These are phyloP conservation scores for Paedocypris micromegethes DNA, from an alignment of 2,797 vertebrate genomes.

Conservation along the genomic window DNA sequence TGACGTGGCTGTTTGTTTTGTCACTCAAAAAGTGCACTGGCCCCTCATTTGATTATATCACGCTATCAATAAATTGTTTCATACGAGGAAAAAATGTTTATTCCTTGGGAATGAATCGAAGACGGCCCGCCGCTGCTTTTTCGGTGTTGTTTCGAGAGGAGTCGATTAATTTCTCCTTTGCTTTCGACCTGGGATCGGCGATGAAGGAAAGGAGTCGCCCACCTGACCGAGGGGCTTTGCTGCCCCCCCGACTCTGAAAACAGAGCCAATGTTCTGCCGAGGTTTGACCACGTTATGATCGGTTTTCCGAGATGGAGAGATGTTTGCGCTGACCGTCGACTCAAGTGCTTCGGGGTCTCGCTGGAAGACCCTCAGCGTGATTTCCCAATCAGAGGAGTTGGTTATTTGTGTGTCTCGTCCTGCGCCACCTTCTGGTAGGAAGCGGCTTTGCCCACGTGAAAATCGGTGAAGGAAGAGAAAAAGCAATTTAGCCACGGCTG, in stretches of 20 bases:
- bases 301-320: slow-evolving; percentile 35
- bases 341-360: slow-evolving; percentile 27
- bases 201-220: slow-evolving; percentile 64
- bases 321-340: slow-evolving; percentile 42
- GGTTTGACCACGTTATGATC: slow-evolving; percentile 25
- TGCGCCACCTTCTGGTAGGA: slow-evolving; percentile 59
- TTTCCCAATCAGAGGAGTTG: slow-evolving; percentile 48
- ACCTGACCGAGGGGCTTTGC: slow-evolving; percentile 47
- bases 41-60: slow-evolving; percentile 91
- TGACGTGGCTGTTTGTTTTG: slow-evolving; percentile 86
- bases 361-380: slow-evolving; percentile 52
- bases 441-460: slow-evolving; percentile 47
- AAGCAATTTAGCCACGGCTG: slow-evolving; percentile 31
- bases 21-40: slow-evolving; percentile 79
- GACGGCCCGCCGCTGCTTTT: slow-evolving; percentile 78
- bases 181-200: slow-evolving; percentile 39
- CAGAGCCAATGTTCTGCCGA: slow-evolving; percentile 29
- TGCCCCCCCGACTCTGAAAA: slow-evolving; percentile 14
- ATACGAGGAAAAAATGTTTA: slow-evolving; percentile 95
- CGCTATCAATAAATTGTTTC: slow-evolving; percentile 99
- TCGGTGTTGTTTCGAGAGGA: slow-evolving; percentile 78
- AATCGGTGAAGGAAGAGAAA: slow-evolving; percentile 62
- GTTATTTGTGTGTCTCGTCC: slow-evolving; percentile 48
- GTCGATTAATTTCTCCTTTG: slow-evolving; percentile 56
- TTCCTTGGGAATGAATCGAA: slow-evolving; percentile 98